These are phyloP conservation scores for Corella eumyota DNA, from an alignment of 23 tunicate genomes.

Conservation along the genomic window DNA sequence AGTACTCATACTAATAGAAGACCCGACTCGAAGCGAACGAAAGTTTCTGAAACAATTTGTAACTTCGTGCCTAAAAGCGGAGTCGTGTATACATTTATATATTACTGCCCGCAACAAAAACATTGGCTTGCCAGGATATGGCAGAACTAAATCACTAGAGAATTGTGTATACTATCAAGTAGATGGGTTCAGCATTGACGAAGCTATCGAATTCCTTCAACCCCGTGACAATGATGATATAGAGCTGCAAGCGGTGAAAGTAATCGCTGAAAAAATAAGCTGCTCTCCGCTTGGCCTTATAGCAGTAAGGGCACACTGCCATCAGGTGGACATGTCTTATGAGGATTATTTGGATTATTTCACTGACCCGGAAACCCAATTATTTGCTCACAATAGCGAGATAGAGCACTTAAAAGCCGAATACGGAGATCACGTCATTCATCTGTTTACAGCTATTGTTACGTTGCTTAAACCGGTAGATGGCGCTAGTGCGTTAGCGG, in stretches of 20 bases:
- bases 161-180: no score
- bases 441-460: conserved; percentile 8
- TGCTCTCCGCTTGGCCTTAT: conserved; percentile 12
- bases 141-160: no score
- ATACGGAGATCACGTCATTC: conserved; percentile 9
- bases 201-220: conserved; percentile 23
- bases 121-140: conserved; percentile 3
- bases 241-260: conserved; percentile 2
- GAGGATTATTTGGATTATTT: conserved; percentile 6
- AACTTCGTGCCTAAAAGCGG: neutral
- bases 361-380: neutral
- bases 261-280: neutral
- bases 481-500: neutral
- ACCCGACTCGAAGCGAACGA: conserved; percentile 3
- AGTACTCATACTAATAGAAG: conserved; percentile 8
- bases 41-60: conserved; percentile 4
- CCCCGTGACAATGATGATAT: neutral
- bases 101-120: conserved; percentile 12
- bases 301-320: conserved; percentile 7
- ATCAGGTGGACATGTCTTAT: neutral
- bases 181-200: conserved; percentile 20
- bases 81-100: conserved; percentile 2
- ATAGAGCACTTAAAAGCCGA: conserved; percentile 4
- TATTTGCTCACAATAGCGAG: neutral
- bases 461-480: conserved; percentile 3